Conservation (phyloP, 2,888 invertebrate genomes). For the Eristalis pertinax region DNA sequence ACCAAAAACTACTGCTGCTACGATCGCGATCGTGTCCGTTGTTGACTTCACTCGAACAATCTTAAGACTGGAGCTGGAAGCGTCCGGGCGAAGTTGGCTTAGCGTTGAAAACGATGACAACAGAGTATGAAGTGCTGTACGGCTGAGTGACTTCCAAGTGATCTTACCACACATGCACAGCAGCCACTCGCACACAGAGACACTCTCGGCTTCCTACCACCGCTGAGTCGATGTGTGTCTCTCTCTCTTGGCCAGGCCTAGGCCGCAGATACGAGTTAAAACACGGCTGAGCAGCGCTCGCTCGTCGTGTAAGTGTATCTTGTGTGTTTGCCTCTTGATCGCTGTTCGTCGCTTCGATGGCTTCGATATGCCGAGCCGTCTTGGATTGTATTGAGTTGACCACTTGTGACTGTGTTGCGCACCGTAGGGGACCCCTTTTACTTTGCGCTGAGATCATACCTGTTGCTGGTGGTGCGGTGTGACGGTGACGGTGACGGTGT, state of each 20-base stretch:
- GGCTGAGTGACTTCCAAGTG: conserved; percentile 60
- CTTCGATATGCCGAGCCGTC: conserved; percentile 47
- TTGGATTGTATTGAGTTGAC: conserved; percentile 32
- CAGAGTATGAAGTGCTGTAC: conserved; percentile 1
- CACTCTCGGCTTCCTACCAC: conserved; percentile 6
- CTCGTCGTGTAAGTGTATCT: conserved; percentile 45
- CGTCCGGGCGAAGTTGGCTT: conserved; percentile 57
- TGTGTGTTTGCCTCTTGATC: conserved; percentile 40
- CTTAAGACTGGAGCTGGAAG: conserved; percentile 70
- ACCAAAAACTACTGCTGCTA: conserved; percentile 58
- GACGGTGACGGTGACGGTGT: conserved; percentile 41
- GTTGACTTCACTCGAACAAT: conserved; percentile 72
- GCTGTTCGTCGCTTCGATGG: conserved; percentile 15
- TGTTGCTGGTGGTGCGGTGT: conserved; percentile 38
- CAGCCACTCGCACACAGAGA: not conserved
- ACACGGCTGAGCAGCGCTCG: conserved; percentile 38
- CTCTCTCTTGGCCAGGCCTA: conserved; percentile 48
- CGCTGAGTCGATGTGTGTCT: not conserved
- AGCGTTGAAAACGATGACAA: conserved; percentile 47
- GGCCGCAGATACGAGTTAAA: conserved; percentile 43
- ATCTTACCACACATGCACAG: conserved; percentile 31
- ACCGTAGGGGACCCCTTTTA: conserved; percentile 56
- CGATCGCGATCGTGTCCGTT: conserved; percentile 68
- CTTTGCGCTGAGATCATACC: conserved; percentile 68
- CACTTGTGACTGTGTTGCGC: conserved; percentile 20